These are phyloP conservation scores for Sminthopsis crassicaudata DNA, from an alignment of 2,113 vertebrate genomes.

Conservation along the genomic window DNA sequence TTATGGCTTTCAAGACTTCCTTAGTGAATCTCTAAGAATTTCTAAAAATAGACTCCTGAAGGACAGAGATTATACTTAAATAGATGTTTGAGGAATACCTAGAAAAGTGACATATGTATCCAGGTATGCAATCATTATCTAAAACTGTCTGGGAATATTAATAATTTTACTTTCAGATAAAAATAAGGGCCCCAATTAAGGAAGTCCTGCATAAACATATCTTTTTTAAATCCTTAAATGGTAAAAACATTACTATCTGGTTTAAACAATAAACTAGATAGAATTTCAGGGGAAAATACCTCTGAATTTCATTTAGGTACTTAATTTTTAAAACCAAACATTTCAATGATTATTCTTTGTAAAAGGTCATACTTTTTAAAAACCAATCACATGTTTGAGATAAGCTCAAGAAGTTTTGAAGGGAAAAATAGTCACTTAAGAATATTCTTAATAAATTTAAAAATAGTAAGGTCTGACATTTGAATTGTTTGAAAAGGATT, in stretches of 20 bases:
- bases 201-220: background rate
- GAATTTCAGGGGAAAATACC: background rate
- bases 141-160: background rate
- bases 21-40: background rate
- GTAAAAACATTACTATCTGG: background rate
- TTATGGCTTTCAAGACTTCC: background rate
- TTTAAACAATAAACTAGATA: background rate
- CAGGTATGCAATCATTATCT: background rate
- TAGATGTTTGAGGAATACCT: background rate
- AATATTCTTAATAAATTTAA: background rate
- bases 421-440: background rate
- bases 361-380: background rate
- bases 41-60: background rate
- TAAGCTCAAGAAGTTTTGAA: background rate
- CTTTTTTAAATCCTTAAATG: constrained; percentile 23
- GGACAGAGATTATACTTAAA: background rate
- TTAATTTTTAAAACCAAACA: background rate
- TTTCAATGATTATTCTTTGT: background rate
- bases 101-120: background rate
- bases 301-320: background rate
- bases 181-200: constrained; percentile 19
- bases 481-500: constrained; percentile 46
- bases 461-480: background rate
- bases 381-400: background rate
- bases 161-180: constrained; percentile 40